These are phyloP conservation scores for Caenorhabditis drosophilae DNA, from an alignment of 2,888 invertebrate genomes.

Conservation along the genomic window DNA sequence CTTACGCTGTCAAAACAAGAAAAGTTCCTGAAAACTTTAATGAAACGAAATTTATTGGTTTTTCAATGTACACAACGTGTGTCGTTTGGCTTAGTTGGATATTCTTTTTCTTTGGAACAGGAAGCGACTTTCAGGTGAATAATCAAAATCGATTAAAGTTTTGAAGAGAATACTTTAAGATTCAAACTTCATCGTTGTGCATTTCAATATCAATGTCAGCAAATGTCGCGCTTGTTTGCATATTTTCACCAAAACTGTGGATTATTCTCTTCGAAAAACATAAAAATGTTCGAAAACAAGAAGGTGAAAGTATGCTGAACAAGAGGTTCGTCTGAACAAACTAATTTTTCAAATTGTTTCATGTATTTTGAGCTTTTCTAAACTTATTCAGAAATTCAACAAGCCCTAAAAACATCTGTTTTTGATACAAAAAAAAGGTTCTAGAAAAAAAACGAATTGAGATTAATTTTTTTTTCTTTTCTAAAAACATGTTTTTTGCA, in stretches of 20 bases:
- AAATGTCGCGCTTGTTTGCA: constrained; percentile 77
- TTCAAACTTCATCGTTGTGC: constrained; percentile 78
- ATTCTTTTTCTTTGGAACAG: constrained; percentile 82
- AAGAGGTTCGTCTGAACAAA: constrained; percentile 53
- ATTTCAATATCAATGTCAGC: constrained; percentile 78
- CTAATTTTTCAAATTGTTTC: not conserved
- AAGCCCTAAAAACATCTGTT: no score
- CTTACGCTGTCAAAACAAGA: constrained; percentile 82
- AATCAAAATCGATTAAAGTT: no score
- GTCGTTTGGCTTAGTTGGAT: constrained; percentile 83
- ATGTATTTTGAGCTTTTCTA: not conserved
- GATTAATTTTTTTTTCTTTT: not conserved
- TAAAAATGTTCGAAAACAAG: constrained; percentile 75
- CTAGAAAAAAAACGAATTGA: not conserved
- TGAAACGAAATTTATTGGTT: constrained; percentile 77
- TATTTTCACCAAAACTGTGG: constrained; percentile 79
- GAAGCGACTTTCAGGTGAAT: constrained; percentile 80
- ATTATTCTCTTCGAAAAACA: constrained; percentile 79
- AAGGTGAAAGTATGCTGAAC: constrained; percentile 62
- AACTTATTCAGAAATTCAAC: not conserved
- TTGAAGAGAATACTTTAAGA: constrained; percentile 72
- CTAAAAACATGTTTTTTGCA: not conserved
- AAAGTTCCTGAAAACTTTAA: constrained; percentile 79
- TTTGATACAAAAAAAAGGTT: not conserved
- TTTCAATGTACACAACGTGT: constrained; percentile 76